Conservation (phyloP, 2,797 vertebrate species). For the Vespertilio murinus region DNA sequence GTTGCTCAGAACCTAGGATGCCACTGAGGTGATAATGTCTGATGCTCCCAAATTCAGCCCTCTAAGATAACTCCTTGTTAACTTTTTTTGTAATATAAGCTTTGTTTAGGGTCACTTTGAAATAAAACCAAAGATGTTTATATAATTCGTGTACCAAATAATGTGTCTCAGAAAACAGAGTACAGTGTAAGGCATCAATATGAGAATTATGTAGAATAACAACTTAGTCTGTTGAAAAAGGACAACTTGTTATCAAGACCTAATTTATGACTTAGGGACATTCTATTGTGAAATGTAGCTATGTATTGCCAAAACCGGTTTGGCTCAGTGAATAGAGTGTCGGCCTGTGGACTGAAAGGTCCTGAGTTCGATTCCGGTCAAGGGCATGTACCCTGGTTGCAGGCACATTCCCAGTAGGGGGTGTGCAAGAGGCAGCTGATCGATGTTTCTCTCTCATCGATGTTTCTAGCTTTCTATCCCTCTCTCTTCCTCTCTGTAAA, state of each 20-base stretch:
- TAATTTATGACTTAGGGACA: neutral
- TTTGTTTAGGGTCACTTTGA: neutral
- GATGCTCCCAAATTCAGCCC: neutral
- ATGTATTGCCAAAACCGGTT: no score
- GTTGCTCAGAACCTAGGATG: neutral
- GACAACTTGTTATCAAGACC: neutral
- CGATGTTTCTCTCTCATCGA: no score
- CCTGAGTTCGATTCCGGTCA: no score
- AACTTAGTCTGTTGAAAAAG: neutral
- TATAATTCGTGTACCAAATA: neutral
- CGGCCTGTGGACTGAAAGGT: no score
- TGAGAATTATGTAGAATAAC: neutral
- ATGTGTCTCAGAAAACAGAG: neutral
- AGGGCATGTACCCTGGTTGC: no score
- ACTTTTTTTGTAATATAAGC: neutral
- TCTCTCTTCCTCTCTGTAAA: no score
- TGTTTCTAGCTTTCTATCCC: no score
- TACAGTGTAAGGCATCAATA: neutral
- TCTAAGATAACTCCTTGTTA: neutral
- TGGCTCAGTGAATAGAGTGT: no score
- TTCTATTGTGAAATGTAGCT: neutral
- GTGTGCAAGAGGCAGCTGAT: no score
- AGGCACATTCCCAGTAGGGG: no score
- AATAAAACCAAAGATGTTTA: neutral
- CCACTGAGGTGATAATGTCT: neutral